Percentiles rank a stretch among this genome's conserved stretches.
These are phyloP conservation scores for Orchestia grillus DNA, from an alignment of 1,140 invertebrate genomes.

Conservation along the genomic window DNA sequence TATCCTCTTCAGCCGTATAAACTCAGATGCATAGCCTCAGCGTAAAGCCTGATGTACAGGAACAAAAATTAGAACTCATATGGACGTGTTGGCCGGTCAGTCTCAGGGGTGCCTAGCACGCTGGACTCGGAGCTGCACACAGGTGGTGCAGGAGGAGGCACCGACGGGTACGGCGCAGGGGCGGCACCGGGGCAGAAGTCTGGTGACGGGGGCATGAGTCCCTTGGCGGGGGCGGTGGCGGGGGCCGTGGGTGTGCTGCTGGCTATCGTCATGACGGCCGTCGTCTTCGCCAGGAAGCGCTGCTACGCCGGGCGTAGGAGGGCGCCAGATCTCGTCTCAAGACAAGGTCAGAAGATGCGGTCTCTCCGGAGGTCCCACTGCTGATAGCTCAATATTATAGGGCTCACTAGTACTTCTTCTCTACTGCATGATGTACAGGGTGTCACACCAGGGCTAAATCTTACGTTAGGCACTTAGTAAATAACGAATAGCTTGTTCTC, in stretches of 20 bases:
- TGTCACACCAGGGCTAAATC: too few species aligned
- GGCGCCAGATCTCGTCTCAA: conserved; percentile 61
- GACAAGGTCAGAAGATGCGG: conserved; percentile 55
- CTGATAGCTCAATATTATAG: neutral
- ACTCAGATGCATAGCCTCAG: too few species aligned
- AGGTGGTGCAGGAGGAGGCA: neutral
- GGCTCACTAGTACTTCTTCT: too few species aligned
- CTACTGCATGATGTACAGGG: too few species aligned
- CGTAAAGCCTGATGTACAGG: too few species aligned
- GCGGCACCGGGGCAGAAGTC: conserved; percentile 52
- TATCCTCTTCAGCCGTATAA: too few species aligned
- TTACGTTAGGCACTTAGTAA: too few species aligned
- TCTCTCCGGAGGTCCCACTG: neutral
- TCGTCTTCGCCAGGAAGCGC: conserved; percentile 59
- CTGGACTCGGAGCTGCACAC: neutral
- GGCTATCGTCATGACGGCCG: conserved; percentile 58
- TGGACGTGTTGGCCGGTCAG: conserved; percentile 12
- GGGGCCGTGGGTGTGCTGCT: conserved; percentile 60
- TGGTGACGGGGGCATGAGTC: conserved; percentile 59
- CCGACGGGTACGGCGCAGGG: conserved; percentile 37
- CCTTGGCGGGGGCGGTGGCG: conserved; percentile 59
- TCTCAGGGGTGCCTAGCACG: conserved; percentile 60
- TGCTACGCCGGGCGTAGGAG: conserved; percentile 58
- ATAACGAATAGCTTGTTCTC: too few species aligned
- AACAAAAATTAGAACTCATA: conserved; percentile 54